Base-by-base conservation (phyloP, 2,113 vertebrate species). In the Alectura lathami region DNA sequence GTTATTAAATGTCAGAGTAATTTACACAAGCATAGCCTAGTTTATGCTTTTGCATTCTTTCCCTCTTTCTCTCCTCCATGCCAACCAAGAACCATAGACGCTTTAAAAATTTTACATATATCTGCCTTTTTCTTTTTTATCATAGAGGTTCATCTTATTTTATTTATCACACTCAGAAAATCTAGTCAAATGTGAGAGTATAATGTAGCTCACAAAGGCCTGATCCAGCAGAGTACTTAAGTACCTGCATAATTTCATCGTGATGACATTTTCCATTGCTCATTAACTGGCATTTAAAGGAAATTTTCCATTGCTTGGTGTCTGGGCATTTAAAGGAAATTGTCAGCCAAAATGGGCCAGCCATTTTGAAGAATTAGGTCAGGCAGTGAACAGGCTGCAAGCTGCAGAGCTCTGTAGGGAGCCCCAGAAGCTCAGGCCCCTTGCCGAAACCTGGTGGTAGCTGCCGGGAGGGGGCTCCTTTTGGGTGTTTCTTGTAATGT, bases 1-100 rank as follows among this genome's bases (percentile, higher is more conserved):
- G 89, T 95, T 96, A 95, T 96, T 96, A 96, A 96, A 96, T 96
- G 86, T 96, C 96, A 96, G 79, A 85, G 47, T 96, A 97, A 96
- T 95, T 96, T 96, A 94, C 83, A 54, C 68, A 83, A 84, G 70
- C 29, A 9, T 47, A 77, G 88, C 47, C 83, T 87, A 59, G 83
- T 94, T 97, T 89, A 95, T 94, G 75, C 29, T 80, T 92, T 91
- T 86, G 76, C 91, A 83, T 94, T 93, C 45, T 80, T 88, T 89
- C 36, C 17, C 16, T 72, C 32, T 87, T 92, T 86, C 43, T 95
- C 15, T 67, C 70, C 34, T 67, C 34, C 15, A 9, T 73, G 42
- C 66, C 56, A 36, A 27, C 50, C 0, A 2, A 90, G 62, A 69
- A 72, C 40, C n/a, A 73, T 1, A 60, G 76, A 43, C 78, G 76